Evolutionary conservation across 64 coral and sea anemone genomes (phyloP), one percentile per base, ranked within the genome.

Genomic region (Catalaphyllia jardinei): DNA sequence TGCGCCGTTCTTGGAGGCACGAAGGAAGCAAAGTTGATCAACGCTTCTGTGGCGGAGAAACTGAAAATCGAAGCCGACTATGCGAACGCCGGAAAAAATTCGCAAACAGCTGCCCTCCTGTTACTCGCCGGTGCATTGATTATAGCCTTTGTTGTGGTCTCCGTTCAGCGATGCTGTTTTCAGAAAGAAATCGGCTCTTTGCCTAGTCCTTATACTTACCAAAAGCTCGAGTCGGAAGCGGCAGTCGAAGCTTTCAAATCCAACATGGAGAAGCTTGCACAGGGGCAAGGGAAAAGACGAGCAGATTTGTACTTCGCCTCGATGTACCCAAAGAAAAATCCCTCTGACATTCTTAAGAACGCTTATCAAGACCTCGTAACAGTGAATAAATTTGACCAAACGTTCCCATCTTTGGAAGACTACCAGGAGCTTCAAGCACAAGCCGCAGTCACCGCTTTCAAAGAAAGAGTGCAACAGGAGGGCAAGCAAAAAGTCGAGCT

Each of bases 391-490:
- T 94, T 94, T 72, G 87, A 55, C 52, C 63, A 98, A 75, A 89
- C 89, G 77, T 98, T 98, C 30, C 90, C 92, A 17, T 89, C 86
- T 51, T 62, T 94, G 27, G 95, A 98, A 55, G 95, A 88, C 28
- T 94, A 98, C 33, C 87, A 94, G 74, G 52, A 33, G 8, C 76
- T 94, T 1, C 78, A 98, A 84, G 95, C 95, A 13, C 74, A 94
- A 27, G 95, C 95, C 28, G 95, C 95, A 5, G 92, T 88, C 10
- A 79, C 95, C 6, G 92, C 95, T 8, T 98, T 98, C 62, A 96
- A 93, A 17, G 83, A 88, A 27, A 85, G 75, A 90, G 94, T 90
- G 50, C 89, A 96, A 90, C 71, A 79, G 3, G 94, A 87, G 52
- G 94, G 91, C 6, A 96, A 96, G 71, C 87, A 93, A 18, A 57